A percentile compares a stretch with the other conserved stretches of the same genome.
These are phyloP conservation scores for Manis pentadactyla DNA, from an alignment of 2,797 vertebrate species.

Conservation along the genomic window DNA sequence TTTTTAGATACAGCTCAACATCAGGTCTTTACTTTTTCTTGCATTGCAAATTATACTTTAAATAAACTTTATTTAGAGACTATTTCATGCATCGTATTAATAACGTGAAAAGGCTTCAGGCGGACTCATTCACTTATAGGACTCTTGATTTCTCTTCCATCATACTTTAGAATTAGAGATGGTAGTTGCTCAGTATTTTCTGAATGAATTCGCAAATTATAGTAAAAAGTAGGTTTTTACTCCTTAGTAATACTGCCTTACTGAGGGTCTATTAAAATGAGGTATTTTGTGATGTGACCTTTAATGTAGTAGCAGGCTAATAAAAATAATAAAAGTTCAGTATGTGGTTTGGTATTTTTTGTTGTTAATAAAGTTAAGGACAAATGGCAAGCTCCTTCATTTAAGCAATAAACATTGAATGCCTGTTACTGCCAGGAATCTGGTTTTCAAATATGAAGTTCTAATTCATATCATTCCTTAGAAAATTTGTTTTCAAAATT, in stretches of 20 bases:
- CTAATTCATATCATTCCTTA: background rate
- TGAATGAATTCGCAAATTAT: background rate
- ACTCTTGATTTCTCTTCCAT: background rate
- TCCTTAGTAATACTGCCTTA: background rate
- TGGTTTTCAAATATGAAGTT: constrained; percentile 34
- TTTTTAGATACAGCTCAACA: background rate
- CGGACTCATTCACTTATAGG: background rate
- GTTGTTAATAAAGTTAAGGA: constrained; percentile 29
- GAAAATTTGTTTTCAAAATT: constrained; percentile 42
- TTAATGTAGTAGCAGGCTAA: background rate
- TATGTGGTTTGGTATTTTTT: background rate
- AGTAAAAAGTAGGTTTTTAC: constrained; percentile 11
- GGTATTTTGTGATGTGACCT: constrained; percentile 22
- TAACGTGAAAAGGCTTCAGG: constrained; percentile 1
- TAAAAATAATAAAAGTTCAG: constrained; percentile 16
- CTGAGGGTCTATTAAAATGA: background rate
- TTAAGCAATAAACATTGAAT: constrained; percentile 25
- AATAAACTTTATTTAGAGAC: background rate
- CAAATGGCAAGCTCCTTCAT: background rate
- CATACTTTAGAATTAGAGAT: background rate
- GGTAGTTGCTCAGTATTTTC: constrained; percentile 11
- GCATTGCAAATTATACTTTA: background rate
- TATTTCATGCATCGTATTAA: background rate
- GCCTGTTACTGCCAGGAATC: background rate
- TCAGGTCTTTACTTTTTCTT: background rate